Evolutionary conservation across 2,888 invertebrate species (phyloP), one percentile per base, ranked within the genome.

Genomic region (Sarcophaga carnaria): DNA sequence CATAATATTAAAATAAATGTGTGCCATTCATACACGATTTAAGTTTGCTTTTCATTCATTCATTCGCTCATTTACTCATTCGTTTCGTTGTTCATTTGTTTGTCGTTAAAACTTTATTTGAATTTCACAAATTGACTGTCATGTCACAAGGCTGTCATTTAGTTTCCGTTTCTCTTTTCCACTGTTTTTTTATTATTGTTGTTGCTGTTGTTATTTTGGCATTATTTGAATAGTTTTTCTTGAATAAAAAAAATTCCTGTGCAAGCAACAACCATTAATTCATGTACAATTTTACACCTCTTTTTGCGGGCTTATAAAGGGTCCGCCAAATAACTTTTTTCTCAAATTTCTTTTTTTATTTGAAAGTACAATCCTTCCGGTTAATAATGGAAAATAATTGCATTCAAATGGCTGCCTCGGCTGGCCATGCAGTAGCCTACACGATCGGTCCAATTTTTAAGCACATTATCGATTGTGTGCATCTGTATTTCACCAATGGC

Each of bases 121-220:
- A 66, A 64, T 82, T 71, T 22, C 22, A 77, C 12, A 77, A 82
- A 71, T 77, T 82, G 49, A 64, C 25, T 77, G 77, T 45, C 66
- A 12, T 81, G 75, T 76, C 81, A 70, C n/a, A 76, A 37, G 37
- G n/a, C 60, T 74, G 49, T 20, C 20, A 25, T 47, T 66, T 49
- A 78, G 45, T 78, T 78, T 83, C 74, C 78, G 66, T n/a, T 63
- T 74, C 63, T 37, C n/a, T 5, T n/a, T 62, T n/a, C 4, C 22
- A 3, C 14, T 5, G 3, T 3, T 49, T 67, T 27, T 12, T 20
- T 22, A 22, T 22, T 1, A 0, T 25, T 74, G 47, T 67, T 80
- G 22, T 14, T 67, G 45, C 6, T 59, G 25, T 63, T 20, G 2
- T 67, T 80, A 12, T 14, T 72, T 71, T 27, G 8, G 10, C 37